Evolutionary conservation across 2,888 invertebrate species (phyloP), one percentile per base, ranked within the genome.

Genomic region (Lydus trimaculatus): DNA sequence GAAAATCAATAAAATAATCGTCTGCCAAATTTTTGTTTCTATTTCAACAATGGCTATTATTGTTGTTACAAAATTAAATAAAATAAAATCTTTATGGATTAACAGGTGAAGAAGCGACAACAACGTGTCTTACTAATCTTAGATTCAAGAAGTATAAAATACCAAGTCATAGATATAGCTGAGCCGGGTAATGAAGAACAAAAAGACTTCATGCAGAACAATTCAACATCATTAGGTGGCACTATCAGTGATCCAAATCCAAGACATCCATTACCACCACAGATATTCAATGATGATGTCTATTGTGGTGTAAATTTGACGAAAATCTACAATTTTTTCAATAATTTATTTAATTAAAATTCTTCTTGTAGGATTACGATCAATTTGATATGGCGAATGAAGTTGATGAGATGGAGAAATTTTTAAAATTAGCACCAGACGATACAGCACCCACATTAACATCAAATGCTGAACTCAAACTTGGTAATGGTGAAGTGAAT

Each of bases 21-120:
- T 33, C 17, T 43, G 43, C 43, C 43, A 43, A 43, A 17, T 4
- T 33, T 58, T 25, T 66, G 15, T 65, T 33, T 61, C 61, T 31
- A 52, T 58, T 63, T 13, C 25, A 36, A 31, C 33, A 33, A 61
- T 66, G 31, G 66, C 69, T 43, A 64, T 65, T 28, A 63, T 61
- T 7, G 15, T 58, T 7, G 7, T 23, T 28, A 9, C 9, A 28
- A 58, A 31, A 23, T n/a, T n/a, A n/a, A n/a, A n/a, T n/a, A n/a
- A n/a, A n/a, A n/a, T n/a, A n/a, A n/a, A n/a, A n/a, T n/a, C n/a
- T n/a, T n/a, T n/a, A 52, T 64, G 31, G 31, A 36, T 75, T 73
- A 64, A 20, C 69, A 98, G 98, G 95, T 98, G 75, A 97, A 97
- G 86, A 98, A 98, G 86, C 90, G 96, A 78, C 98, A 98, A 85